Conservation (phyloP, 2,888 invertebrate species). For the Brachyptera putata region DNA sequence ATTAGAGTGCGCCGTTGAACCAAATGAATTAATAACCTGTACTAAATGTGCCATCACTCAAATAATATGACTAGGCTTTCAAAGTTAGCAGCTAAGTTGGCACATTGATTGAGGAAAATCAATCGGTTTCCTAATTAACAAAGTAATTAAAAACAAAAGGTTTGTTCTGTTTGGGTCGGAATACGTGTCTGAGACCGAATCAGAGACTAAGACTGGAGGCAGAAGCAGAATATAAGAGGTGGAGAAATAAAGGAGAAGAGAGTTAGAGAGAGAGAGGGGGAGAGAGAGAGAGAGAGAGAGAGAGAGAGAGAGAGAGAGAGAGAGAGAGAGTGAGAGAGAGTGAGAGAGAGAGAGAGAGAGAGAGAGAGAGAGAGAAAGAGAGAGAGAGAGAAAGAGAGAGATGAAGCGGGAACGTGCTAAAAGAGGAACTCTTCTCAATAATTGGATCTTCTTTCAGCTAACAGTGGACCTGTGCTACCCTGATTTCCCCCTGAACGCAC, state of each 20-base stretch:
- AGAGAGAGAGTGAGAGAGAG: background rate
- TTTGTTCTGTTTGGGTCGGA: background rate
- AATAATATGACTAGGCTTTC: no score
- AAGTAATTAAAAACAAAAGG: slow-evolving; percentile 18
- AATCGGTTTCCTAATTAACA: slow-evolving; percentile 13
- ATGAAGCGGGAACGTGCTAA: background rate
- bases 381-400: background rate
- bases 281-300: background rate
- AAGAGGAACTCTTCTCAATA: slow-evolving; percentile 13
- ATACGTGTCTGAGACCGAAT: background rate
- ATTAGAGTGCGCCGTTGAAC: no score
- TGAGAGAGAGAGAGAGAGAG: background rate
- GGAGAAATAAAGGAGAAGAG: background rate
- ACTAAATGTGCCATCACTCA: no score
- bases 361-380: background rate
- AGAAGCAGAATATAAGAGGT: no score
- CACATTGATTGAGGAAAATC: no score
- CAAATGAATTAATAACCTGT: no score
- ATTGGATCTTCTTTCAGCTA: slow-evolving; percentile 22
- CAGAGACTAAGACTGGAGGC: background rate
- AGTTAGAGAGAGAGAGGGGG: no score
- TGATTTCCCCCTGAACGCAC: background rate
- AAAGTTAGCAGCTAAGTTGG: no score
- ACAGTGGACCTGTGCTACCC: slow-evolving; percentile 14
- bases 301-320: background rate